Percentiles rank a stretch among this genome's conserved stretches.
phyloP scores from a whole-genome alignment of 1,140 invertebrate species.

The Drosophila rhopaloa region DNA sequence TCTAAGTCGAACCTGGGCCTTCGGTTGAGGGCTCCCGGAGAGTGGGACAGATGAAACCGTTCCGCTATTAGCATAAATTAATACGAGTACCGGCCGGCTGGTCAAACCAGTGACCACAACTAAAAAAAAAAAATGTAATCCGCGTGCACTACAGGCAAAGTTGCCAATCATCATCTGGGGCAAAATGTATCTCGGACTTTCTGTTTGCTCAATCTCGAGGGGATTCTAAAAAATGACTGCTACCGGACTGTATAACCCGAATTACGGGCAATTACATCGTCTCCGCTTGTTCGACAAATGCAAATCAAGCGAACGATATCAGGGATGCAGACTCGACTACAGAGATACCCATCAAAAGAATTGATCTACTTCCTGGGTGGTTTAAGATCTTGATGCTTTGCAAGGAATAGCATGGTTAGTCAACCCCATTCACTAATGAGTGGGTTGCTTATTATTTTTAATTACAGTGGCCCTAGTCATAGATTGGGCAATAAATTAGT shows the following conservation, averaged over 20 bases:
- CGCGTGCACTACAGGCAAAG: neutral
- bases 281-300: slow-evolving; percentile 53
- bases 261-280: slow-evolving; percentile 71
- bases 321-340: slow-evolving; percentile 3
- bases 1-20: neutral
- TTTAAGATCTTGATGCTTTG: too few relatives aligned
- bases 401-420: neutral
- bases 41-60: slow-evolving; percentile 4
- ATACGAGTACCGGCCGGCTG: slow-evolving; percentile 12
- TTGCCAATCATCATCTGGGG: slow-evolving; percentile 19
- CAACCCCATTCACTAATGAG: neutral
- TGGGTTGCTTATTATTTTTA: slow-evolving; percentile 11
- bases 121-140: too few relatives aligned
- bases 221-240: slow-evolving; percentile 21
- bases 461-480: slow-evolving; percentile 1
- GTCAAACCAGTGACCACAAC: slow-evolving; percentile 18
- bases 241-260: slow-evolving; percentile 57
- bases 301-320: slow-evolving; percentile 52
- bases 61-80: slow-evolving; percentile 20
- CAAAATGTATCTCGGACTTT: neutral
- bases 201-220: slow-evolving; percentile 9
- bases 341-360: slow-evolving; percentile 3
- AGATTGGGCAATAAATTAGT: slow-evolving; percentile 46
- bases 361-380: neutral
- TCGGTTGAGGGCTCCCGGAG: neutral